A percentile compares a stretch with the other conserved stretches of the same genome.
Evolutionary conservation across 2,888 invertebrate species (phyloP).

Genomic region (Tenthredo amoena): DNA sequence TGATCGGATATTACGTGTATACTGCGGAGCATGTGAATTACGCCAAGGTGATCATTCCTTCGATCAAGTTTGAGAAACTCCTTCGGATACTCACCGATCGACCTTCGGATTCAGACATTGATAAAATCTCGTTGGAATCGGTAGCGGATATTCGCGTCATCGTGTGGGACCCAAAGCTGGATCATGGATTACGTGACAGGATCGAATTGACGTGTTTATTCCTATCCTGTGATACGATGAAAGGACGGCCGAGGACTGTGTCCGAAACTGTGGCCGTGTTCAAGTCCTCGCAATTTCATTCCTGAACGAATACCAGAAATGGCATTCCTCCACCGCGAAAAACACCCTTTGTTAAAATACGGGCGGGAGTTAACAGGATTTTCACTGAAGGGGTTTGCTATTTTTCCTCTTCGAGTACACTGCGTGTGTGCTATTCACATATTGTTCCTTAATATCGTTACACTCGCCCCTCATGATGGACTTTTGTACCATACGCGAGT

Average conservation of each 20-base stretch:
- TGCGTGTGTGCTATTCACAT: background rate
- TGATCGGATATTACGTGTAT: background rate
- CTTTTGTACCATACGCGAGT: background rate
- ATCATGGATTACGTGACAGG: background rate
- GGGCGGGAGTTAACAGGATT: constrained; percentile 49
- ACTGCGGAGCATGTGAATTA: background rate
- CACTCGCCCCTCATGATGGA: background rate
- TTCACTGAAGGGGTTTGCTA: background rate
- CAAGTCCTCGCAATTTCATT: background rate
- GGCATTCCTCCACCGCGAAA: background rate
- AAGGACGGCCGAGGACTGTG: background rate
- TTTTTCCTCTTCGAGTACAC: constrained; percentile 11
- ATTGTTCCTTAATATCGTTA: constrained; percentile 39
- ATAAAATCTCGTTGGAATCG: background rate
- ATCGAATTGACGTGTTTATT: background rate
- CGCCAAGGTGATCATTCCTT: background rate
- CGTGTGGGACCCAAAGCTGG: background rate
- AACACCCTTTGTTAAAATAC: constrained; percentile 34
- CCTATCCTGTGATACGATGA: background rate
- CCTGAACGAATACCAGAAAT: background rate
- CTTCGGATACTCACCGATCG: background rate
- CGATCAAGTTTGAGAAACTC: constrained; percentile 16
- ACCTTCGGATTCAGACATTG: background rate
- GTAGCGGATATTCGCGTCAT: background rate
- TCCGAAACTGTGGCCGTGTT: background rate